Conservation (phyloP, 2,797 vertebrate genomes). For the Hydrolagus colliei region DNA sequence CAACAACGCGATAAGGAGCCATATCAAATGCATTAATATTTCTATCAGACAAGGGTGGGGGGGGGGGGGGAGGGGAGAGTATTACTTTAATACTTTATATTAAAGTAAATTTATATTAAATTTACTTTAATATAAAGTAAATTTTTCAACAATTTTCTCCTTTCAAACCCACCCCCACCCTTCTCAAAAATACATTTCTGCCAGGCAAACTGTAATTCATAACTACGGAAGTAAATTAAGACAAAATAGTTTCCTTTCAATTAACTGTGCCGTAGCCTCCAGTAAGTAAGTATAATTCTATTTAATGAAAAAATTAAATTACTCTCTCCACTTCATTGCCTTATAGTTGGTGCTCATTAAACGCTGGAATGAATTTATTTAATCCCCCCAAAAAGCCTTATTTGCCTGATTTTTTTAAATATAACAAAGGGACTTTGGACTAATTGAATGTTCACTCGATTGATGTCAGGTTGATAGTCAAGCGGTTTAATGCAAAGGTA, state of each 20-base stretch:
- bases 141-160: too few relatives aligned
- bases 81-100: too few relatives aligned
- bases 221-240: constrained; percentile 69
- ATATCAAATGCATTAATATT: neutral
- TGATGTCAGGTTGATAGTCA: constrained; percentile 17
- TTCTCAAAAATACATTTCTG: constrained; percentile 44
- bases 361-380: constrained; percentile 64
- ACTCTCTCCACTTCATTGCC: constrained; percentile 57
- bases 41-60: neutral
- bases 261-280: constrained; percentile 66
- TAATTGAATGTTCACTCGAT: constrained; percentile 24
- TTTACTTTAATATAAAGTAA: neutral
- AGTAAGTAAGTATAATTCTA: constrained; percentile 74
- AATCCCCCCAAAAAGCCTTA: constrained; percentile 68
- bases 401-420: constrained; percentile 55
- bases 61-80: too few relatives aligned
- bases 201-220: constrained; percentile 60
- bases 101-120: too few relatives aligned
- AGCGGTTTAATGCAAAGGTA: constrained; percentile 4
- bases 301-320: constrained; percentile 76
- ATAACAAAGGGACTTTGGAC: constrained; percentile 30
- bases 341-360: constrained; percentile 61
- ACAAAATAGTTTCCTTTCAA: constrained; percentile 75
- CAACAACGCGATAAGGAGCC: neutral
- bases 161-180: constrained; percentile 32